Percentiles rank a stretch among this genome's conserved stretches.
These are phyloP conservation scores for Nerophis ophidion DNA, from an alignment of 2,113 vertebrate species.

Conservation along the genomic window DNA sequence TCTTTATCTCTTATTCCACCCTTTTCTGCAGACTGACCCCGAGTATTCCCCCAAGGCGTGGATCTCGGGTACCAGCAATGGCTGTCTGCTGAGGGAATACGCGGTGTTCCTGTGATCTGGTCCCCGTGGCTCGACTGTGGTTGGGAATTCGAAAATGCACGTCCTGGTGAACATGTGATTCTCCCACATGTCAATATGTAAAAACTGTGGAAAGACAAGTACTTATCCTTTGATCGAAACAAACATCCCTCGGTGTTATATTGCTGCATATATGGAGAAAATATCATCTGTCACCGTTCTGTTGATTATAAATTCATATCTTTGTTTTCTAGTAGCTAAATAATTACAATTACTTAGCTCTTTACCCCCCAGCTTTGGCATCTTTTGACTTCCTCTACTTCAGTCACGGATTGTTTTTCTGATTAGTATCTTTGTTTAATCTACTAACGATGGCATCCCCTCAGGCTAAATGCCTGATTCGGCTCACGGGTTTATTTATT, in stretches of 20 bases:
- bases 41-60: conserved; percentile 45
- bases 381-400: conserved; percentile 70
- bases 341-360: conserved; percentile 72
- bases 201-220: conserved; percentile 16
- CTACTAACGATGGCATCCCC: conserved; percentile 65
- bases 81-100: conserved; percentile 44
- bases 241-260: conserved; percentile 5
- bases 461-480: conserved; percentile 65
- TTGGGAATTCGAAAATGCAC: conserved; percentile 25
- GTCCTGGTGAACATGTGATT: conserved; percentile 13
- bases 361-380: conserved; percentile 60
- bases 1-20: conserved; percentile 30
- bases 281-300: conserved; percentile 36
- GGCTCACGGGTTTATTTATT: conserved; percentile 72
- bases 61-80: conserved; percentile 18
- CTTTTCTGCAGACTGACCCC: conserved; percentile 39
- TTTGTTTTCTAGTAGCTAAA: conserved; percentile 58
- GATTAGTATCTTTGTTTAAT: conserved; percentile 74
- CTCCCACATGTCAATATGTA: conserved; percentile 14
- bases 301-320: conserved; percentile 53
- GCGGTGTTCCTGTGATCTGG: conserved; percentile 17
- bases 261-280: conserved; percentile 18
- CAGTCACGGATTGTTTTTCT: conserved; percentile 63
- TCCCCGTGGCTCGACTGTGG: conserved; percentile 26
- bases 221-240: conserved; percentile 24